Percentiles rank a stretch among this genome's conserved stretches.
These are phyloP conservation scores for Pelmatolapia mariae DNA, from an alignment of 2,113 vertebrate genomes.

Conservation along the genomic window DNA sequence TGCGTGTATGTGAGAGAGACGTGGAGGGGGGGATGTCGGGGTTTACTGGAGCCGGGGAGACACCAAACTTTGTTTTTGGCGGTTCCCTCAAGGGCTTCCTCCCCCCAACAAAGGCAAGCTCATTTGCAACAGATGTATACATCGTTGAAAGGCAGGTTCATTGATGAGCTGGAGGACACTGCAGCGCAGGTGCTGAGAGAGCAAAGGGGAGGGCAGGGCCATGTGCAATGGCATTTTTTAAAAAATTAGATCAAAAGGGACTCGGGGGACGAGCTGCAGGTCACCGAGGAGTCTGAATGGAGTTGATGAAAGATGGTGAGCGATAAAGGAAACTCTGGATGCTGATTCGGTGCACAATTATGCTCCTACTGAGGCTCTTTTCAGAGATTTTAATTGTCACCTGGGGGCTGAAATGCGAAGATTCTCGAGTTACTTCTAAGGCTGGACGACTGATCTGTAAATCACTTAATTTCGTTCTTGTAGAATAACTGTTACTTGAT, in stretches of 20 bases:
- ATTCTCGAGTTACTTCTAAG: background rate
- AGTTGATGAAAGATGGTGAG: constrained; percentile 22
- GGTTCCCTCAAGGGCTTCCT: constrained; percentile 41
- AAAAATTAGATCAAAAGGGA: constrained; percentile 17
- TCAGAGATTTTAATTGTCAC: constrained; percentile 27
- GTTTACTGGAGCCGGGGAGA: constrained; percentile 1
- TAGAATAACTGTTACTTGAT: background rate
- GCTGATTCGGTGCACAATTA: constrained; percentile 20
- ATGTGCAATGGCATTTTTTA: background rate
- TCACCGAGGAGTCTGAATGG: constrained; percentile 34
- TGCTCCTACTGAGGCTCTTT: constrained; percentile 4
- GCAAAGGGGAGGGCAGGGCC: background rate
- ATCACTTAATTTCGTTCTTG: background rate
- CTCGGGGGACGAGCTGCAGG: constrained; percentile 8
- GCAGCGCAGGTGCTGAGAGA: constrained; percentile 38
- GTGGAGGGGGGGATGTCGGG: constrained; percentile 9
- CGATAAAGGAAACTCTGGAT: constrained; percentile 26
- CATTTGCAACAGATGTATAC: constrained; percentile 55
- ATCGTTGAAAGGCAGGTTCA: constrained; percentile 40
- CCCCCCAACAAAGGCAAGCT: constrained; percentile 41
- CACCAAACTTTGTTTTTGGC: constrained; percentile 39
- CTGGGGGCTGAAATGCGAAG: background rate
- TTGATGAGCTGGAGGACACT: constrained; percentile 25
- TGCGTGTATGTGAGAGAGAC: background rate
- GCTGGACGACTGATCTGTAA: background rate